Percentiles rank a stretch among this genome's conserved stretches.
Conservation (phyloP, 2,888 invertebrate species). For the Melanotus villosus region DNA sequence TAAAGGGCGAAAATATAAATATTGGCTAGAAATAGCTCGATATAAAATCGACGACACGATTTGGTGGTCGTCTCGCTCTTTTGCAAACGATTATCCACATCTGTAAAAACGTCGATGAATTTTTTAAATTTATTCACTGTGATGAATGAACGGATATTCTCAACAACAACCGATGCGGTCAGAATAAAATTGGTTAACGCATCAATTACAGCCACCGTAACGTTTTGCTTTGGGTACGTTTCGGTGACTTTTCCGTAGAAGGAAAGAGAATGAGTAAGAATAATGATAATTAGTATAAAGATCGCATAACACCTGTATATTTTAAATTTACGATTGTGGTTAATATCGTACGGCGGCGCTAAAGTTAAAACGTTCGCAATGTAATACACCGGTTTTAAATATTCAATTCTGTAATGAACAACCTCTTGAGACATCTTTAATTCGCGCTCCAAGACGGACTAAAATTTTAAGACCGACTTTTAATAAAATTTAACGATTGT, state of each 20-base stretch:
- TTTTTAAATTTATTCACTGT: conserved; percentile 3
- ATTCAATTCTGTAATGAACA: no score
- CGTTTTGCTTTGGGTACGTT: neutral
- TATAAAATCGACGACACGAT: neutral
- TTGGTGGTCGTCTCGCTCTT: neutral
- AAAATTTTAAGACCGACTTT: neutral
- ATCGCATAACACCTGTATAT: neutral
- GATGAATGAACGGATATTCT: neutral
- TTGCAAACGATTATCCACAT: neutral
- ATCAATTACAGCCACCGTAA: neutral
- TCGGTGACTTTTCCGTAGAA: neutral
- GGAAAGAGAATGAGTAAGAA: neutral
- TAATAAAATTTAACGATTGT: neutral
- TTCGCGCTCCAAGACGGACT: neutral
- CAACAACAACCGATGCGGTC: neutral
- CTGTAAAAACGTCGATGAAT: neutral
- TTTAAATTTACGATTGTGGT: neutral
- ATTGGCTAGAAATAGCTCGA: neutral
- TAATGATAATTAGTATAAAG: neutral
- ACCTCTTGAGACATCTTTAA: neutral
- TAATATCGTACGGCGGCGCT: neutral
- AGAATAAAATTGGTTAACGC: neutral
- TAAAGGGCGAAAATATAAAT: neutral
- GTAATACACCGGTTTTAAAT: neutral
- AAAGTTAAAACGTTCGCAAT: conserved; percentile 9